Base-by-base conservation (phyloP, 1,140 invertebrate species). In the Orchesella cincta region DNA sequence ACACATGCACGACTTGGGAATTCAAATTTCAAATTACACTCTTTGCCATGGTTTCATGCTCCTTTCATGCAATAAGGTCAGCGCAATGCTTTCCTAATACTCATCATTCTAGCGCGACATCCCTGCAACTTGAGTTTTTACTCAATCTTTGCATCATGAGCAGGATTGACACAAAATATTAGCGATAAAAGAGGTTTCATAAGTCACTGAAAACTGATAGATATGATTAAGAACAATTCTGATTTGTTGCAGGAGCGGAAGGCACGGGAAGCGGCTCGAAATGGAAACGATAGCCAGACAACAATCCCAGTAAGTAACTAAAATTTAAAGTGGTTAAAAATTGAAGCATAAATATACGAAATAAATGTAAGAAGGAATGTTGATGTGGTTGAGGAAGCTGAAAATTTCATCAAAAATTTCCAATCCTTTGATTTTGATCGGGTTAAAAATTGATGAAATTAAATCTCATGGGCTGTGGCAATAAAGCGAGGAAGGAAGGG, bases 371-470 rank as follows among this genome's bases (percentile, higher is more conserved):
- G n/a, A n/a, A n/a, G n/a, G n/a, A n/a, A n/a, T n/a, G n/a, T n/a
- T n/a, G n/a, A n/a, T n/a, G n/a, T n/a, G n/a, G n/a, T n/a, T n/a
- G n/a, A n/a, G n/a, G n/a, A n/a, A 18, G 52, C 23, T 14, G 23
- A 33, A 67, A 67, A 67, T 31, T 31, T 67, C 62, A 67, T 67
- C 62, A 31, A 31, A 67, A 67, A 67, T 67, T 67, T 67, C 62
- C 62, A 67, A 67, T 67, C 62, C 62, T 67, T 67, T 67, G 62
- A 67, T 67, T 67, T 67, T 67, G 26, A 67, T 67, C 62, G 62
- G 62, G 8, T 67, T 67, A 67, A 67, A 67, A 67, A 67, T 67
- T 67, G 62, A 67, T 67, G 62, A 67, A 67, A 67, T 67, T 67
- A 67, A 67, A 67, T 67, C 62, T 67, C 62, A 67, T 67, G 62